These are phyloP conservation scores for Leptogaster cylindrica DNA, from an alignment of 2,888 invertebrate species.

Conservation along the genomic window DNA sequence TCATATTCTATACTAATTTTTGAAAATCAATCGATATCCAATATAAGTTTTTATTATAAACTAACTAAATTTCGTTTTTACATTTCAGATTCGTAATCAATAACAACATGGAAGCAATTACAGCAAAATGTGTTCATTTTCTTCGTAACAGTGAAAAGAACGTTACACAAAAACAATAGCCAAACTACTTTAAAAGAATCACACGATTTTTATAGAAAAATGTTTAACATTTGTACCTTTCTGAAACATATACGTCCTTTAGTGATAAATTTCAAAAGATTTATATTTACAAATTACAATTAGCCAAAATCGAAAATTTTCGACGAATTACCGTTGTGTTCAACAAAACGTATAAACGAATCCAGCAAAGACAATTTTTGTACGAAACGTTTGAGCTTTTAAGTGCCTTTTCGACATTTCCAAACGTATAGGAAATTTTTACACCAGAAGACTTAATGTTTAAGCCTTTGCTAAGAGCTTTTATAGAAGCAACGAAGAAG, in stretches of 20 bases:
- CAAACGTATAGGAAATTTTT: conserved; percentile 2
- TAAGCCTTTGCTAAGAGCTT: conserved; percentile 19
- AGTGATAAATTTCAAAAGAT: conserved; percentile 49
- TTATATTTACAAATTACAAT: conserved; percentile 48
- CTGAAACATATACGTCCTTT: conserved; percentile 52
- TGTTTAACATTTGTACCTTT: conserved; percentile 52
- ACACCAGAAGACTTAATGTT: conserved; percentile 3
- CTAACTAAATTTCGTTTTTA: too few species aligned
- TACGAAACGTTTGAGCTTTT: background rate
- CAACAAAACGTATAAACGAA: conserved; percentile 24
- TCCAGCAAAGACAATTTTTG: background rate
- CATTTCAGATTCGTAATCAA: conserved; percentile 29
- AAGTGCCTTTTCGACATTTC: conserved; percentile 29
- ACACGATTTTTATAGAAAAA: conserved; percentile 43
- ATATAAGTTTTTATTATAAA: background rate
- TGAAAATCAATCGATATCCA: background rate
- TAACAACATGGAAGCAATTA: background rate
- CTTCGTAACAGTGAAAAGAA: conserved; percentile 9
- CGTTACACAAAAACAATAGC: background rate
- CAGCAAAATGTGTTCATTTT: conserved; percentile 26
- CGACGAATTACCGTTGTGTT: conserved; percentile 14
- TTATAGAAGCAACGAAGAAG: conserved; percentile 10
- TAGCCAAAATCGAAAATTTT: conserved; percentile 26
- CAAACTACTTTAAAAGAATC: background rate
- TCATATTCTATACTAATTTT: too few species aligned